Evolutionary conservation across 1,140 invertebrate genomes (phyloP), one percentile per base, ranked within the genome.

Genomic region (Caenorhabditis remanei): DNA sequence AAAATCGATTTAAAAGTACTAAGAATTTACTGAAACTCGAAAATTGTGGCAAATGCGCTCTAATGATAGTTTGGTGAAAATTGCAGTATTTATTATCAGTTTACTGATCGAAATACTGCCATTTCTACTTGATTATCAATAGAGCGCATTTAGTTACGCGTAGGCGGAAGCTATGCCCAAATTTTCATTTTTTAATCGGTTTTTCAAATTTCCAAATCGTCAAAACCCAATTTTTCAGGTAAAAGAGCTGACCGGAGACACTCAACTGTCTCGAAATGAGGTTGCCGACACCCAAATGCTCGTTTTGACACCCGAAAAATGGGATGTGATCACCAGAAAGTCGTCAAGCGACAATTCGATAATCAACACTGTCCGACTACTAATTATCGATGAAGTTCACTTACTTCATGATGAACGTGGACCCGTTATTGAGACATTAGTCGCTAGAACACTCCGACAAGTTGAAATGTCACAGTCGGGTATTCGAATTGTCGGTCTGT

Each of bases 291-390:
- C 98, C 43, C 89, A 94, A 93, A 98, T 99, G 95, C 94, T 99
- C 24, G 96, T 99, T 4, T 98, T 97, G 1, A 99, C 98, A 0
- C 98, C 98, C 0, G 98, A 99, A 94, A 99, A 99, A 92, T 99
- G 98, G 98, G 98, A 99, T 93, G 97, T 99, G 19, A 96, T 99
- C 2, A 99, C 98, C 0, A 94, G 98, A 85, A 99, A 99, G 94
- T 95, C 96, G 87, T 95, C 95, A 89, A 96, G 97, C 48, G 97
- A 99, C 93, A 96, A 97, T 75, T 96, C 96, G 61, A 93, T 99
- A 21, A 95, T 96, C 4, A 96, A 96, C 91, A 94, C 99, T 56
- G 97, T 99, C 0, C 96, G 96, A 91, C 93, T 99, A 13, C 93
- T 99, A 0, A 99, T 99, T 88, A 97, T 99, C 90, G 98, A 99